Evolutionary conservation across 2,797 vertebrate species (phyloP).

Genomic region (Girardinus metallicus): DNA sequence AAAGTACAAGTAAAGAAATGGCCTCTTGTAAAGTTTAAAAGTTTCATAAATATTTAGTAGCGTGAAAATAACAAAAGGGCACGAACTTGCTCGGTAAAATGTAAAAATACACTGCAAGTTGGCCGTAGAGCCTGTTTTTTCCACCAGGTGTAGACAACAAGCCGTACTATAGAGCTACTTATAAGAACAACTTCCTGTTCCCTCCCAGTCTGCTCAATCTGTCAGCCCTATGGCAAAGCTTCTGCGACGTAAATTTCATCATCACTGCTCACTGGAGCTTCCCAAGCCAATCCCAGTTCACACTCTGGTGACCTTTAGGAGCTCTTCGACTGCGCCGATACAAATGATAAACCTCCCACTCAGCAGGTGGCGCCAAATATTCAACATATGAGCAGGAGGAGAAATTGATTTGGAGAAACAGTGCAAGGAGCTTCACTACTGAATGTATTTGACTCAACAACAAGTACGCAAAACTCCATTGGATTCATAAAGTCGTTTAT

Average conservation of each 20-base stretch:
- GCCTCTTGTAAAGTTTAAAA: background rate
- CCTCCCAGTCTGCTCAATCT: background rate
- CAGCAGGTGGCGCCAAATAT: background rate
- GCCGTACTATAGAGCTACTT: background rate
- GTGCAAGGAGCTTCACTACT: background rate
- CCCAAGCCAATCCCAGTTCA: background rate
- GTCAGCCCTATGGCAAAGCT: background rate
- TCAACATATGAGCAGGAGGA: background rate
- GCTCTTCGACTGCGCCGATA: background rate
- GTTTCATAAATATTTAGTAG: background rate
- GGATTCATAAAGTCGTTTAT: background rate
- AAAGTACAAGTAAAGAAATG: background rate
- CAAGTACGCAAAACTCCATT: background rate
- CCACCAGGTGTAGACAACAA: background rate
- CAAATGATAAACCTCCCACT: background rate
- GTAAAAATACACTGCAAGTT: background rate
- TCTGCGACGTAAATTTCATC: background rate
- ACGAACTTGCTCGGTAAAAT: background rate
- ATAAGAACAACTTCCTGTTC: background rate
- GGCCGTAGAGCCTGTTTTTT: background rate
- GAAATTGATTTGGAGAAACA: background rate
- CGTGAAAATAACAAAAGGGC: background rate
- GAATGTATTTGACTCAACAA: background rate
- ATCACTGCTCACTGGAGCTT: background rate
- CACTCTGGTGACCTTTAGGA: background rate